phyloP scores from a whole-genome alignment of 2,113 vertebrate genomes.

The Nipponia nippon region DNA sequence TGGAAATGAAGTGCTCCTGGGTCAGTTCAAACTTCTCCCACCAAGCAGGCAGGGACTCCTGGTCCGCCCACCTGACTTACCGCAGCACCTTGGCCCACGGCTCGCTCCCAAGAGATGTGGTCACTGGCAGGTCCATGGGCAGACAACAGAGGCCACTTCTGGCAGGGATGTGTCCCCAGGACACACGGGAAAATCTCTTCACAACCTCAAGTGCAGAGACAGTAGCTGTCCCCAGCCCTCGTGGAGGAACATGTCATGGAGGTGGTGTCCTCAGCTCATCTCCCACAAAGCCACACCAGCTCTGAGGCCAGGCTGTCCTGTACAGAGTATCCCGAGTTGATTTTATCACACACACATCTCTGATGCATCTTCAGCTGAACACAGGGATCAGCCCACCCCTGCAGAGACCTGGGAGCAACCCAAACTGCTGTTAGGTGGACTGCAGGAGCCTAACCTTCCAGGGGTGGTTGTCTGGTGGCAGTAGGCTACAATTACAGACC shows the following conservation, averaged over 20 bases:
- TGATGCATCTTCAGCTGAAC: background rate
- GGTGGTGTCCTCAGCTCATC: background rate
- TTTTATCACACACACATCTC: background rate
- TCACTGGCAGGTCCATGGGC: background rate
- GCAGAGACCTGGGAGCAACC: background rate
- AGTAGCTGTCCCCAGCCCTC: background rate
- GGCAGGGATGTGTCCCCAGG: background rate
- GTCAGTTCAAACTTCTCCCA: background rate
- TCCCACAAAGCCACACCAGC: background rate
- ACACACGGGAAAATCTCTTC: background rate
- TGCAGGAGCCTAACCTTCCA: background rate
- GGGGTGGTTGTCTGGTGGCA: background rate
- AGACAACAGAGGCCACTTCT: background rate
- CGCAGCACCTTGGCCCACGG: rapidly evolving
- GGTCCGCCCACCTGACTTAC: rapidly evolving
- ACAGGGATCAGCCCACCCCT: background rate
- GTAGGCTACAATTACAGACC: background rate
- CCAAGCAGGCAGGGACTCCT: background rate
- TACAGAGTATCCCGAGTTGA: background rate
- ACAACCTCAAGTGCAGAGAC: background rate
- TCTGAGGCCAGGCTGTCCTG: rapidly evolving
- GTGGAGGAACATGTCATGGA: background rate
- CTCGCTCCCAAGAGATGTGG: background rate
- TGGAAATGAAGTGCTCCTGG: background rate
- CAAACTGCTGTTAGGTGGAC: background rate